phyloP scores from a whole-genome alignment of 1,140 invertebrate genomes.

The Limonius californicus region DNA sequence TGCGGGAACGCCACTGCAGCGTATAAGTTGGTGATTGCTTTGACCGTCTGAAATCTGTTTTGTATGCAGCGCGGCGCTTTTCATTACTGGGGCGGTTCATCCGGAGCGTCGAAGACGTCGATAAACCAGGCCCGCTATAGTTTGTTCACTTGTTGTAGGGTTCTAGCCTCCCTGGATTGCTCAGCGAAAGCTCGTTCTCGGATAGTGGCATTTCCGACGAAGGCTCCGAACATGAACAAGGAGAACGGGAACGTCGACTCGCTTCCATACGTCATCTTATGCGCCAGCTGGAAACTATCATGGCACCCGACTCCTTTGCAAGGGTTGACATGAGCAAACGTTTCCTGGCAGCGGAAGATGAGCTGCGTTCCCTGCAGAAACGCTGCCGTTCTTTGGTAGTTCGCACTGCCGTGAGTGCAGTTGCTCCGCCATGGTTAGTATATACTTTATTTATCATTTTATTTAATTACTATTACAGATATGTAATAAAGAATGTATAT shows the following conservation, averaged over 20 bases:
- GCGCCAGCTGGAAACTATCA: constrained; percentile 60
- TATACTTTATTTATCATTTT: neutral
- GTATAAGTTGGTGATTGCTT: constrained; percentile 13
- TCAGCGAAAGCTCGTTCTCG: constrained; percentile 57
- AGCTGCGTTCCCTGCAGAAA: constrained; percentile 70
- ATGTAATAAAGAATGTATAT: no score
- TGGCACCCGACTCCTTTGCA: constrained; percentile 62
- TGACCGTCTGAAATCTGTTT: constrained; percentile 32
- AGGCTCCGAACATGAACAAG: constrained; percentile 69
- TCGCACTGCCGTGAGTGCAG: constrained; percentile 56
- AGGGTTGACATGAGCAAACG: constrained; percentile 60
- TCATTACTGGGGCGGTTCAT: constrained; percentile 43
- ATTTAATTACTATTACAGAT: no score
- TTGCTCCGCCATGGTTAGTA: constrained; percentile 27
- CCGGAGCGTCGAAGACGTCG: constrained; percentile 39
- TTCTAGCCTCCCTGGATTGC: constrained; percentile 37
- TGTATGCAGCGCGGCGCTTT: constrained; percentile 47
- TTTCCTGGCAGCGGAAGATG: constrained; percentile 73
- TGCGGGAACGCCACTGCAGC: constrained; percentile 7
- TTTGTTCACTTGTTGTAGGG: constrained; percentile 24
- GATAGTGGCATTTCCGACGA: constrained; percentile 75
- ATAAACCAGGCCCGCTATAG: constrained; percentile 20
- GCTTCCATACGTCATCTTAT: constrained; percentile 62
- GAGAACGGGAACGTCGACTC: constrained; percentile 67
- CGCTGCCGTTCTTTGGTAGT: constrained; percentile 73